Base-by-base conservation (phyloP, 2,888 invertebrate genomes). In the Drosophila anceps region DNA sequence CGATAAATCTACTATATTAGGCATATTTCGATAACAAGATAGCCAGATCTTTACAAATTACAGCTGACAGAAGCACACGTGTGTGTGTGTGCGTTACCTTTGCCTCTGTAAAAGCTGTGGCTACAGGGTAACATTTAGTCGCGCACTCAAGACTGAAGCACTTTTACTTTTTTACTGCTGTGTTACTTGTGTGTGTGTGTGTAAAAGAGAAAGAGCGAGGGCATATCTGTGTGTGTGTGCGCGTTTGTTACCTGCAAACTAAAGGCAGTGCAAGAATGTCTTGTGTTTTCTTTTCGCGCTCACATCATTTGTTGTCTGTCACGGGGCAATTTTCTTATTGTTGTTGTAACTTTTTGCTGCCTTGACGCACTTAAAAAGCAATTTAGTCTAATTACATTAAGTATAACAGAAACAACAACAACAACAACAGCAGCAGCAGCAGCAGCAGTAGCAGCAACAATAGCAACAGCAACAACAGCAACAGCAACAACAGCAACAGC, bases 381-480 rank as follows among this genome's bases (percentile, higher is more conserved):
- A 86, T 86, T 86, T 86, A 84, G 79, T 88, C 90, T 89, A 86
- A 89, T 86, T 84, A 89, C 90, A 88, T 85, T 89, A 89, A 87
- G 90, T 87, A 67, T 69, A 77, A 51, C 60, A 75, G 51, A 8
- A 69, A 46, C 58, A 69, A 15, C 59, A 46, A 24, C 59, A 63
- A n/a, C 53, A 62, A 24, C 44, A 65, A 50, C 39, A 48, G 37
- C 27, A 59, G 12, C 24, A 53, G 33, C 31, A 60, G 9, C 15
- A 48, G 2, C 12, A 50, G 1, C 6, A 31, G 6, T n/a, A 29
- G 10, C 29, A n/a, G 18, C 54, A 44, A 33, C 29, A 58, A 39
- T 55, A 67, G 33, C 55, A 71, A 76, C 72, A n/a, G n/a, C 53
- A 62, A 24, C 44, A 65, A 50, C 39, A 48, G 37, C 27, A 59